Base-by-base conservation (phyloP, 2,797 vertebrate species). In the Gobionotothen gibberifrons region DNA sequence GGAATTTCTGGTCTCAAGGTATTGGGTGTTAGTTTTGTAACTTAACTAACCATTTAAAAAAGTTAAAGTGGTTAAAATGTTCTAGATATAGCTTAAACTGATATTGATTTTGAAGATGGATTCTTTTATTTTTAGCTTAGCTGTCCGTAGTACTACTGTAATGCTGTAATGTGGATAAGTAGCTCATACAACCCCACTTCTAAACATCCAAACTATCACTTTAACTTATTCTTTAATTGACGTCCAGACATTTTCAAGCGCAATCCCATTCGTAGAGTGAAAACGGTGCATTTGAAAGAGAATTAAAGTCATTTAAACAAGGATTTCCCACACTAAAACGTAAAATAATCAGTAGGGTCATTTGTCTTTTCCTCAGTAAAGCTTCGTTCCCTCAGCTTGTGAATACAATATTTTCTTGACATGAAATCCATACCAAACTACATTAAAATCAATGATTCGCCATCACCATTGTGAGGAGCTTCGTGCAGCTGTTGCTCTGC, bases 361-460 rank as follows among this genome's bases (percentile, higher is more conserved):
- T 22, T 52, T 12, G 21, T 51, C 59, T n/a, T 32, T 43, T 56
- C 55, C 47, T 19, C 1, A 51, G 44, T 10, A 36, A 22, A 43
- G 58, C 57, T 78, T 69, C 68, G 11, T 65, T 62, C 14, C 29
- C 7, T 14, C 9, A 79, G 81, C 72, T 76, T 77, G 74, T 56
- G 39, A 49, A 52, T 39, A 71, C 52, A 56, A 13, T 63, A 52
- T 49, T 59, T 72, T 40, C 63, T 66, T 88, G 78, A 69, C 76
- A 77, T 76, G 44, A 87, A 89, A 87, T 90, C 85, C 60, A 85
- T 89, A 77, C 9, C 47, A 76, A 68, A 77, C 71, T 32, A 48
- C 21, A 55, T 36, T 44, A 49, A 49, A 83, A 72, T 86, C 81
- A 76, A 77, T 86, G 44, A 76, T 76, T 74, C 21, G n/a, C 19